phyloP scores from a whole-genome alignment of 1,140 invertebrate species.

The Atta colombica region DNA sequence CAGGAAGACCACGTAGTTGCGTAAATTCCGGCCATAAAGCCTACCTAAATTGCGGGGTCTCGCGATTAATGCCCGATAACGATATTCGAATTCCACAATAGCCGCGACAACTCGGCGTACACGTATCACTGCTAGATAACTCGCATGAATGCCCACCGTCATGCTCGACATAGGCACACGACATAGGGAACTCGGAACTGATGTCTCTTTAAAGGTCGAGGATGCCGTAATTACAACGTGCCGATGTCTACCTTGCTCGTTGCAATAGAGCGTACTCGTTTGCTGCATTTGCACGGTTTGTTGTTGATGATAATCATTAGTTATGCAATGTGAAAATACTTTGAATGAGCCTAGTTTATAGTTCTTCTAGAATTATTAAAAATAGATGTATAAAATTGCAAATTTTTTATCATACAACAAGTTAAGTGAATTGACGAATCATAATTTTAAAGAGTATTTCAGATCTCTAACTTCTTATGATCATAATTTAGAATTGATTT shows the following conservation, averaged over 20 bases:
- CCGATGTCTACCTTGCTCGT: conserved; percentile 16
- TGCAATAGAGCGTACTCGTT: not conserved
- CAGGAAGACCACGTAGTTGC: conserved; percentile 39
- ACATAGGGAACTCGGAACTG: conserved; percentile 9
- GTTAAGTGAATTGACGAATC: not conserved
- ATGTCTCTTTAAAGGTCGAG: conserved; percentile 48
- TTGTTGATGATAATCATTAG: not conserved
- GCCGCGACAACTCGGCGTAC: conserved; percentile 24
- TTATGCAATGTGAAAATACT: not conserved
- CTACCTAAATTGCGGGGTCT: conserved; percentile 34
- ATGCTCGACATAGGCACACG: conserved; percentile 6
- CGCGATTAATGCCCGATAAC: conserved; percentile 58
- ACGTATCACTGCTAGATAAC: conserved; percentile 50
- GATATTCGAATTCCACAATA: conserved; percentile 56
- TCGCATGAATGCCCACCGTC: conserved; percentile 27
- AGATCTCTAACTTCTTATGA: not conserved
- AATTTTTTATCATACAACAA: not conserved
- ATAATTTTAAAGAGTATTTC: not conserved
- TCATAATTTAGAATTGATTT: conserved; percentile 2
- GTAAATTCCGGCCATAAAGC: conserved; percentile 47
- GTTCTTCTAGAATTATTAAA: not conserved
- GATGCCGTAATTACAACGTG: conserved; percentile 31
- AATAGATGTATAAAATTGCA: not conserved
- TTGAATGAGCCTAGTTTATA: not conserved
- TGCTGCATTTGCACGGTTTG: not conserved